Base-by-base conservation (phyloP, 2,888 invertebrate genomes). In the Morpho achilles region DNA sequence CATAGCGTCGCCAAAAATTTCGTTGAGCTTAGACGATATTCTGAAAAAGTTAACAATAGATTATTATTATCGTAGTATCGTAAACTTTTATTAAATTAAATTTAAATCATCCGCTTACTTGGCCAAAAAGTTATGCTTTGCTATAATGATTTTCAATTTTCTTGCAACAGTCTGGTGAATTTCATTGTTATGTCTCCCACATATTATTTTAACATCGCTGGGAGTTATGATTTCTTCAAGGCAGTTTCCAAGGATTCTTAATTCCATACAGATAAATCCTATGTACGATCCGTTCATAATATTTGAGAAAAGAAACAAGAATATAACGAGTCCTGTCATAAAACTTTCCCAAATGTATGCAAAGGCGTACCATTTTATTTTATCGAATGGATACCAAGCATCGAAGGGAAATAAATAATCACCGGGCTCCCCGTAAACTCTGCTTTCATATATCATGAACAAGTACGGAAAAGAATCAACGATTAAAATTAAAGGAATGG, bases 311-410 rank as follows among this genome's bases (percentile, higher is more conserved):
- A 63, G 66, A 49, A 77, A 84, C 1, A 83, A 68, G 32, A 68
- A 73, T 51, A 87, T 76, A 5, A 89, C 82, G 0, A 82, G 50
- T 3, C 73, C 77, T 0, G 86, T 85, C 77, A 83, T 82, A 2
- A 77, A 69, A 56, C 80, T 73, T 65, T 89, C 88, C 85, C 86
- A 87, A 4, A 76, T 49, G 41, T 87, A 88, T 1, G 71, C 77
- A n/a, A 66, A 60, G 46, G 76, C 75, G 65, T 83, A 88, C 81
- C 80, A 86, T 60, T 79, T 71, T 1, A 78, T 68, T 68, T 84
- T 86, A 59, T 86, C 79, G 56, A 87, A 87, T 8, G 87, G 88
- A 60, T 88, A 88, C 87, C 86, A 87, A 7, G 82, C 87, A 60
- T 87, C 84, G 46, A 81, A 81, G 0, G 87, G 88, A 55, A 81